Evolutionary conservation across 2,113 vertebrate species (phyloP).

Genomic region (Rhynchomys soricoides): DNA sequence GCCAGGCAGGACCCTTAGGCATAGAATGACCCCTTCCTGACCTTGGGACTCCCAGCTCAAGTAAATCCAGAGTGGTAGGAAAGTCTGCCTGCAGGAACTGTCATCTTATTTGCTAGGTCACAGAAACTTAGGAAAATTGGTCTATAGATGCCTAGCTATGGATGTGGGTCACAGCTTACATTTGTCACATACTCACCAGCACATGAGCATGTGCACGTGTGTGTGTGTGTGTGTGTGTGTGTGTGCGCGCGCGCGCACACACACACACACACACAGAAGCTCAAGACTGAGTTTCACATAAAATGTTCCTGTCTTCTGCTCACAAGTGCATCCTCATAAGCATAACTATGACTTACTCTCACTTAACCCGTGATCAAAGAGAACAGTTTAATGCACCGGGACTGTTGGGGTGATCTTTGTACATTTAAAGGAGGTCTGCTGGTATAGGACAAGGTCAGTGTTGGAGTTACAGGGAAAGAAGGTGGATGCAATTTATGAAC

Average conservation of each 20-base stretch:
- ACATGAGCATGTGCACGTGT: too few species aligned
- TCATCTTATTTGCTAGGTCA: neutral
- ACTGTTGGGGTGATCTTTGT: neutral
- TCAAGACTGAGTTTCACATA: too few species aligned
- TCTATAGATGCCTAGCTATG: slow-evolving; percentile 1
- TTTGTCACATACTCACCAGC: too few species aligned
- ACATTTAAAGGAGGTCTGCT: slow-evolving; percentile 17
- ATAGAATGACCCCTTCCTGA: neutral
- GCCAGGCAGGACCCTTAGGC: neutral
- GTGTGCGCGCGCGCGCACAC: too few species aligned
- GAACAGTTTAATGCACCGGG: neutral
- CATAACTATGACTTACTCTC: neutral
- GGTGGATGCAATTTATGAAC: neutral
- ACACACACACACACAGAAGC: too few species aligned
- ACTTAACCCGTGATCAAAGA: neutral
- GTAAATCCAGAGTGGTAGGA: slow-evolving; percentile 15
- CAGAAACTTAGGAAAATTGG: neutral
- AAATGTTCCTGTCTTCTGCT: slow-evolving; percentile 33
- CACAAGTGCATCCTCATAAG: neutral
- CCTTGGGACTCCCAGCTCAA: neutral
- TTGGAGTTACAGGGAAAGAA: neutral
- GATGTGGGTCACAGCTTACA: neutral
- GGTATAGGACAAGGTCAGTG: neutral
- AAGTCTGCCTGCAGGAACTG: slow-evolving; percentile 14
- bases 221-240: too few species aligned